Base-by-base conservation (phyloP, 2,888 invertebrate species). In the Hypena proboscidalis region DNA sequence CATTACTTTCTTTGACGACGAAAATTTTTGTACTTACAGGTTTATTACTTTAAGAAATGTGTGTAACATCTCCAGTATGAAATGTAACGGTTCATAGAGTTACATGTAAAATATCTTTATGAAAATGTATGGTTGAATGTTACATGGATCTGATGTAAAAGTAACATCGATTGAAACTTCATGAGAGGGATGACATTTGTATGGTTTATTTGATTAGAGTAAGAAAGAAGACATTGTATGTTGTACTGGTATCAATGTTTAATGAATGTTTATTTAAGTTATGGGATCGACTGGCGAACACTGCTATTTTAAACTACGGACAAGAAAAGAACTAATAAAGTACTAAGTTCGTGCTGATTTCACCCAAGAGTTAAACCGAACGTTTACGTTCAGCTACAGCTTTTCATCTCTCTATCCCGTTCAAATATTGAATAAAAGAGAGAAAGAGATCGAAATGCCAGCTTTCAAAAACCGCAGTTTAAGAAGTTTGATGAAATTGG, bases 181-280 rank as follows among this genome's bases (percentile, higher is more conserved):
- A 30, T 32, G 30, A 15, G 27, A 22, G 17, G 9, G 31, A 51
- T 45, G 20, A 32, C 37, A 41, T 47, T 51, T 36, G 31, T 32
- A 25, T 20, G 7, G 31, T 55, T 58, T 44, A 54, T 46, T 46
- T 54, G 7, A 43, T 46, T 64, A 63, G 48, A 58, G 50, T 61
- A 65, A 57, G 63, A 55, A 69, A 64, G 70, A 77, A 80, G 78
- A 77, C 78, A 79, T 66, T 74, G 69, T 64, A 64, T 71, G 69
- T 74, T 70, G 71, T 76, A 63, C 56, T 70, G 61, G 58, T 69
- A 61, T 70, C 64, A 54, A 54, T 70, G 62, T 70, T 51, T 57
- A 67, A 60, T 70, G 47, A 64, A 53, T 73, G 67, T 74, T 73
- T 68, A 65, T 73, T 70, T 69, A 59, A 56, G 52, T 47, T 56